Base-by-base conservation (phyloP, 2,113 vertebrate genomes). In the Camelus bactrianus region DNA sequence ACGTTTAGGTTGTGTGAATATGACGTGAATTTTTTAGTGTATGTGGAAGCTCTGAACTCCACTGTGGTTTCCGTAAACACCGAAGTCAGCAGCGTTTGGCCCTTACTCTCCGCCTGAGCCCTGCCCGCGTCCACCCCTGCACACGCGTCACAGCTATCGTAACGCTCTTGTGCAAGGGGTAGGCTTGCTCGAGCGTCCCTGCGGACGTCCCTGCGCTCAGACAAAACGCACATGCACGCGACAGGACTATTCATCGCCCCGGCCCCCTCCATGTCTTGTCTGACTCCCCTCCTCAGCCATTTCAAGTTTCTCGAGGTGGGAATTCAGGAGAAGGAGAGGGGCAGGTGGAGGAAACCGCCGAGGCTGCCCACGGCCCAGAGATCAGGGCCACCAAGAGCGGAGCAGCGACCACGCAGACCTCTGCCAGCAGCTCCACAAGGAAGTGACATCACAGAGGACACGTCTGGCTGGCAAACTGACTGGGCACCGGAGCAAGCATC, bases 381-480 rank as follows among this genome's bases (percentile, higher is more conserved):
- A 86, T 89, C 67, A 95, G 82, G 67, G 16, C 30, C 20, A 65
- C 60, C 26, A 65, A 92, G 60, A 93, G 48, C 1, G 1, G 82
- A 75, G 67, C 60, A 38, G 56, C 60, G 64, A 89, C 81, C 89
- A 83, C 15, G 35, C 80, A 58, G 52, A 64, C 72, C 76, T 91
- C 76, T 46, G 28, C 16, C 24, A 88, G 50, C 19, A 77, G 67
- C 72, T 94, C 89, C 17, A 69, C 48, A 56, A 95, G 93, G 58
- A 58, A 69, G 50, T 90, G 54, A 69, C 92, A 79, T 94, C 89
- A 93, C 85, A 97, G 75, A 22, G 30, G 3, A 80, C 54, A 64
- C 62, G 62, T 92, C 92, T 82, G 88, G 96, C 4, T 26, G 82
- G 64, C 75, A 50, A 77, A 83, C 62, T 38, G 38, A 50, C 46